Conservation (phyloP, 2,888 invertebrate species). For the Spodoptera littoralis region DNA sequence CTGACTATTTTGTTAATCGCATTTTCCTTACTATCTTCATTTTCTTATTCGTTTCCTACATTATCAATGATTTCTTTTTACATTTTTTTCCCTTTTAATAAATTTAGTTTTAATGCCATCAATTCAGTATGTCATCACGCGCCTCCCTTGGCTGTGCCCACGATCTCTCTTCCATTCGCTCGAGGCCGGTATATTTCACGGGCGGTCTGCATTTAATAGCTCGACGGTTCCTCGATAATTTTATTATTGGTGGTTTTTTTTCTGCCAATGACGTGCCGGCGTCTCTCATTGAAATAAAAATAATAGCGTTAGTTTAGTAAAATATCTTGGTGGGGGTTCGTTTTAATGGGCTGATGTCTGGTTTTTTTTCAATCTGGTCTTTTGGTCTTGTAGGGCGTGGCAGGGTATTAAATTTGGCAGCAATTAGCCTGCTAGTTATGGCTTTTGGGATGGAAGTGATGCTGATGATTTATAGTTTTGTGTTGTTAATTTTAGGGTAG, state of each 20-base stretch:
- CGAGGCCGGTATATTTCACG: constrained; percentile 81
- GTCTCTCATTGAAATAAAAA: constrained; percentile 77
- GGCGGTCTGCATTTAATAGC: constrained; percentile 87
- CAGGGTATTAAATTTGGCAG: constrained; percentile 50
- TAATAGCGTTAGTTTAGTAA: constrained; percentile 73
- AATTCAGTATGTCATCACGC: constrained; percentile 42
- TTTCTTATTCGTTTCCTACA: not conserved
- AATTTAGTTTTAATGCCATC: constrained; percentile 20
- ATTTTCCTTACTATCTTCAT: not conserved
- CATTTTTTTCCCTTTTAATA: constrained; percentile 1
- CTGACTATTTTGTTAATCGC: too few relatives aligned
- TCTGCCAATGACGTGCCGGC: constrained; percentile 76
- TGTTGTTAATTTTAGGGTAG: not conserved
- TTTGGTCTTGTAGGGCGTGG: constrained; percentile 47
- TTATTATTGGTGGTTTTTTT: constrained; percentile 85
- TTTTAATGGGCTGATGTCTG: constrained; percentile 59
- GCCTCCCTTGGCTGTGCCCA: constrained; percentile 45
- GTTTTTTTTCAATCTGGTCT: constrained; percentile 61
- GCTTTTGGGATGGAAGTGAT: constrained; percentile 28
- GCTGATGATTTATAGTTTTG: constrained; percentile 9
- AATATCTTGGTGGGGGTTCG: constrained; percentile 69
- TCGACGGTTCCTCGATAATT: constrained; percentile 85
- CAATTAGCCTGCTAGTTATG: constrained; percentile 58
- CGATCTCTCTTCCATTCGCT: constrained; percentile 59
- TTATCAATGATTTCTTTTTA: not conserved